phyloP scores from a whole-genome alignment of 2,888 invertebrate species.

The Drosophila falleni region DNA sequence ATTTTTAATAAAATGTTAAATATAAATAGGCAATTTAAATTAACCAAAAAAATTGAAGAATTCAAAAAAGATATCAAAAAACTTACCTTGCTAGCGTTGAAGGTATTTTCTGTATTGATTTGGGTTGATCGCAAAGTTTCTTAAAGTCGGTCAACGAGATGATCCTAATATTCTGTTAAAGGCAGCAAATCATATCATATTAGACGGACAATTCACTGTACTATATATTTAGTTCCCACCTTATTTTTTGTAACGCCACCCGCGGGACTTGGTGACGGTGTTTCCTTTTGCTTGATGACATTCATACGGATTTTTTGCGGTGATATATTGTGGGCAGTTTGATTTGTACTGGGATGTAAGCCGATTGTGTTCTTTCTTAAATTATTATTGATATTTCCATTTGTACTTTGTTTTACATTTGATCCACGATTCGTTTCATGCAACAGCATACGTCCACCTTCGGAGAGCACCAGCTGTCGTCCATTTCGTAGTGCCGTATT shows the following conservation, averaged over 20 bases:
- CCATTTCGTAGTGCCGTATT: constrained; percentile 94
- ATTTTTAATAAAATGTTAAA: too few species aligned
- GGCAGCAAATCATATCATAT: not conserved
- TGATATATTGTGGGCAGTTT: constrained; percentile 38
- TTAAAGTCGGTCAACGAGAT: constrained; percentile 85
- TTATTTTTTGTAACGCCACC: constrained; percentile 71
- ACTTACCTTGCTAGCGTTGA: constrained; percentile 78
- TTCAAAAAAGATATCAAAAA: not conserved
- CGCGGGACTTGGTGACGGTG: constrained; percentile 27
- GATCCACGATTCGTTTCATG: constrained; percentile 86
- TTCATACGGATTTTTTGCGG: constrained; percentile 75
- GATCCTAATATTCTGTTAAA: constrained; percentile 83
- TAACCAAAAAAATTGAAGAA: too few species aligned
- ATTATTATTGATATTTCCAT: constrained; percentile 45
- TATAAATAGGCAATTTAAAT: too few species aligned
- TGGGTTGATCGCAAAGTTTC: constrained; percentile 82
- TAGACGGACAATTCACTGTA: not conserved
- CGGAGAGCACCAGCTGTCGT: constrained; percentile 93
- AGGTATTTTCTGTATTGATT: constrained; percentile 81
- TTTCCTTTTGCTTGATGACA: constrained; percentile 70
- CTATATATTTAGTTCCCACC: constrained; percentile 29
- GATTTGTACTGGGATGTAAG: constrained; percentile 45
- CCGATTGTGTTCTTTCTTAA: constrained; percentile 48
- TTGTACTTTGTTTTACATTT: constrained; percentile 50
- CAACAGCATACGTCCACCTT: constrained; percentile 91